These are phyloP conservation scores for Adineta ricciae DNA, from an alignment of 2,888 invertebrate genomes.

Conservation along the genomic window DNA sequence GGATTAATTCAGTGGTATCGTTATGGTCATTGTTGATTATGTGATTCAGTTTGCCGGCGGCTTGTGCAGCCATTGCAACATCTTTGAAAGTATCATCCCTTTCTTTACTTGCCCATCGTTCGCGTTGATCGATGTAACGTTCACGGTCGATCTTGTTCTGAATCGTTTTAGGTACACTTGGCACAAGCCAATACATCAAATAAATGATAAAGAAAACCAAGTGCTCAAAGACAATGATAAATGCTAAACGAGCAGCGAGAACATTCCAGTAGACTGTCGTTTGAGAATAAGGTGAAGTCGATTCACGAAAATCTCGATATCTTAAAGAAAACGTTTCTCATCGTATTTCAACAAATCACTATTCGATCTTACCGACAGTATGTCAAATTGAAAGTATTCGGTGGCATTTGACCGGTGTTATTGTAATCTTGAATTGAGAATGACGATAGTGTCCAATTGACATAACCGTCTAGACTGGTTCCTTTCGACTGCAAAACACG, in stretches of 20 bases:
- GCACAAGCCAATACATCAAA: neutral
- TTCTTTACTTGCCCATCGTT: neutral
- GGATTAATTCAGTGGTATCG: too few species aligned
- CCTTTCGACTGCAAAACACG: neutral
- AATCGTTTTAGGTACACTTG: neutral
- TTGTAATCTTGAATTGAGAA: neutral
- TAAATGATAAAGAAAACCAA: neutral
- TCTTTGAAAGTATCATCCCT: neutral
- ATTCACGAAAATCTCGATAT: neutral
- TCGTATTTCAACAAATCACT: neutral
- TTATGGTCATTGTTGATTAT: too few species aligned
- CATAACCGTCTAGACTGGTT: conserved; percentile 60
- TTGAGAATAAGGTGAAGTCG: neutral
- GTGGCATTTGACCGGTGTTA: neutral
- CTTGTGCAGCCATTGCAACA: neutral
- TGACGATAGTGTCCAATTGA: conserved; percentile 58
- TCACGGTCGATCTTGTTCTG: neutral
- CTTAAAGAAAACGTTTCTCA: neutral
- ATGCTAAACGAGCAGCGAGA: conserved; percentile 31
- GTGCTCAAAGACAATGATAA: conserved; percentile 34
- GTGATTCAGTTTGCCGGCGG: too few species aligned
- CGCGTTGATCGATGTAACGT: neutral
- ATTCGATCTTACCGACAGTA: neutral
- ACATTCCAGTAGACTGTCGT: conserved; percentile 43
- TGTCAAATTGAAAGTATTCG: too few species aligned